A percentile compares a stretch with the other conserved stretches of the same genome.
Evolutionary conservation across 2,797 vertebrate species (phyloP).

Genomic region (Chiloscyllium punctatum): DNA sequence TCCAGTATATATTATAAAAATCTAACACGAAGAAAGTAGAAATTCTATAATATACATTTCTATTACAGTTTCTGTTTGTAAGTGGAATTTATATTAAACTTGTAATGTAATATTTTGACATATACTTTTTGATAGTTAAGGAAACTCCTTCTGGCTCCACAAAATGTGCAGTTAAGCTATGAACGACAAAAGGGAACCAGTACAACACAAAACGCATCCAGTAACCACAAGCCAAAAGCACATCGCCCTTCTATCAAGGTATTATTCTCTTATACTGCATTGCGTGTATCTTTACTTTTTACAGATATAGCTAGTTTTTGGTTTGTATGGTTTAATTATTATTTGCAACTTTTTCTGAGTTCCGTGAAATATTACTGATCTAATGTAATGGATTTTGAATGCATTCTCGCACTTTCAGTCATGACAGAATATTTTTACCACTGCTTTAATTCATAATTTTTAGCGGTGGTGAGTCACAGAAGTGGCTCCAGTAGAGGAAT

Average conservation of each 20-base stretch:
- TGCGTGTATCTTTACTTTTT: not conserved
- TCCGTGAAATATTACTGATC: not conserved
- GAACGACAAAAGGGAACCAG: slow-evolving; percentile 72
- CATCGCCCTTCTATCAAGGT: slow-evolving; percentile 77
- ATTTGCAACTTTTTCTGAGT: not conserved
- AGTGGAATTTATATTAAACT: not conserved
- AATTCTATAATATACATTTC: not conserved
- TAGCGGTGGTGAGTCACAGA: not conserved
- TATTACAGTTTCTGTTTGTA: not conserved
- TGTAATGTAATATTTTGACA: not conserved
- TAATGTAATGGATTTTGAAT: not conserved
- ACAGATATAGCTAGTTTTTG: not conserved
- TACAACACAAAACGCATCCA: slow-evolving; percentile 61
- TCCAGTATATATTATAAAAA: slow-evolving; percentile 24
- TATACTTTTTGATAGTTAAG: slow-evolving; percentile 68
- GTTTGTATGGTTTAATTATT: not conserved
- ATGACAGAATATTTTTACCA: not conserved
- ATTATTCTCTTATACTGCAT: slow-evolving; percentile 41
- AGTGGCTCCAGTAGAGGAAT: not conserved
- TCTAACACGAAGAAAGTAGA: slow-evolving; percentile 23
- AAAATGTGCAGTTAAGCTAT: slow-evolving; percentile 64
- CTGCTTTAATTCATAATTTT: not conserved
- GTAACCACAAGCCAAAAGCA: slow-evolving; percentile 66
- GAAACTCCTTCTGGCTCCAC: slow-evolving; percentile 85
- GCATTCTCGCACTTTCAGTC: not conserved